Conservation (phyloP, 2,888 invertebrate genomes). For the Lasius platythorax region DNA sequence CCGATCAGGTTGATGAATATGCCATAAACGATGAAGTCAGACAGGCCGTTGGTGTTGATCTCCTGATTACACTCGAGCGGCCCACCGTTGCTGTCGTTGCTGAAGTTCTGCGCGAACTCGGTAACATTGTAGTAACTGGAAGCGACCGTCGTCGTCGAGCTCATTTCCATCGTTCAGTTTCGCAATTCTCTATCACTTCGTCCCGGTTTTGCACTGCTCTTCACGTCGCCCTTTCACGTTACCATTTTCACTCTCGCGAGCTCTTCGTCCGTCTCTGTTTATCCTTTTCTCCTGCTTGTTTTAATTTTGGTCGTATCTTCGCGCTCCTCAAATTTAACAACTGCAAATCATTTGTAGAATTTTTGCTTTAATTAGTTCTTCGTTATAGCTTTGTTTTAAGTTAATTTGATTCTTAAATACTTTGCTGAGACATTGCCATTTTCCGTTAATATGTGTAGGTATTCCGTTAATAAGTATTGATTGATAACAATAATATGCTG, state of each 20-base stretch:
- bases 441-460: not conserved
- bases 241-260: constrained; percentile 57
- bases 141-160: constrained; percentile 55
- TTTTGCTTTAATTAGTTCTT: not conserved
- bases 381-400: not conserved
- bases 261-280: not conserved
- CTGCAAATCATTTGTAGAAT: not conserved
- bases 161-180: constrained; percentile 73
- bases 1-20: constrained; percentile 93
- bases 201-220: constrained; percentile 21
- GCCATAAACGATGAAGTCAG: constrained; percentile 94
- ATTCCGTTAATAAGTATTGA: not conserved
- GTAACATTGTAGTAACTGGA: constrained; percentile 57
- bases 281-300: not conserved
- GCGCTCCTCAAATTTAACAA: not conserved
- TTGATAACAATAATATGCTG: not conserved
- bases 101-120: constrained; percentile 59
- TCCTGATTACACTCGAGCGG: constrained; percentile 71
- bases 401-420: not conserved
- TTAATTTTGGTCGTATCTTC: not conserved
- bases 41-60: constrained; percentile 86
- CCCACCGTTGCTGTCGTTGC: constrained; percentile 29
- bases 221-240: constrained; percentile 50
- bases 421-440: not conserved
- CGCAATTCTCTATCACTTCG: constrained; percentile 51